A percentile compares a stretch with the other conserved stretches of the same genome.
These are phyloP conservation scores for Caranx melampygus DNA, from an alignment of 2,113 vertebrate species.

Conservation along the genomic window DNA sequence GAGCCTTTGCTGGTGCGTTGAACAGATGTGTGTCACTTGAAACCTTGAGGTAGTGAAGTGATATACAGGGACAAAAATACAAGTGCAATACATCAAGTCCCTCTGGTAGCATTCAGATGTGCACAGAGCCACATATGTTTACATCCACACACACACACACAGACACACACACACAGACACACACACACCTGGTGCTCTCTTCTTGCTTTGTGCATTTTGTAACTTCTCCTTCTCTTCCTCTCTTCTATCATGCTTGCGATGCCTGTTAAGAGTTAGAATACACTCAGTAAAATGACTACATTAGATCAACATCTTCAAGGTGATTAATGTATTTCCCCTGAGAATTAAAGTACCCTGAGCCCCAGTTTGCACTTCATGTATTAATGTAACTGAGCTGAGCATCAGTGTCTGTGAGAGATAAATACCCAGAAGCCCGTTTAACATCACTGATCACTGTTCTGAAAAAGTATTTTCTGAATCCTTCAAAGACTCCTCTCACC, in stretches of 20 bases:
- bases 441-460: background rate
- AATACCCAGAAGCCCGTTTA: background rate
- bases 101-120: conserved; percentile 32
- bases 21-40: conserved; percentile 43
- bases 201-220: conserved; percentile 41
- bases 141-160: conserved; percentile 14
- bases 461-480: background rate
- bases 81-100: conserved; percentile 65
- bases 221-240: background rate
- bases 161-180: conserved; percentile 20
- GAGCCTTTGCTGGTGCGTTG: conserved; percentile 24
- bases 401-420: background rate
- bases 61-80: conserved; percentile 50
- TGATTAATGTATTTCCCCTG: accelerated
- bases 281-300: background rate
- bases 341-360: background rate
- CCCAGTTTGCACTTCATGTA: background rate
- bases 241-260: conserved; percentile 59
- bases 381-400: background rate
- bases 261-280: conserved; percentile 51
- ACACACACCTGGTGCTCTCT: background rate
- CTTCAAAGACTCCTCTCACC: background rate
- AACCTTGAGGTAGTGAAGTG: conserved; percentile 79
- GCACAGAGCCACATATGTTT: conserved; percentile 7
- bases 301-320: background rate